Evolutionary conservation across 37 sponge, comb jelly and placozoan species (phyloP), one percentile per base, ranked within the genome.

Genomic region (Cliona cf. orientalis): DNA sequence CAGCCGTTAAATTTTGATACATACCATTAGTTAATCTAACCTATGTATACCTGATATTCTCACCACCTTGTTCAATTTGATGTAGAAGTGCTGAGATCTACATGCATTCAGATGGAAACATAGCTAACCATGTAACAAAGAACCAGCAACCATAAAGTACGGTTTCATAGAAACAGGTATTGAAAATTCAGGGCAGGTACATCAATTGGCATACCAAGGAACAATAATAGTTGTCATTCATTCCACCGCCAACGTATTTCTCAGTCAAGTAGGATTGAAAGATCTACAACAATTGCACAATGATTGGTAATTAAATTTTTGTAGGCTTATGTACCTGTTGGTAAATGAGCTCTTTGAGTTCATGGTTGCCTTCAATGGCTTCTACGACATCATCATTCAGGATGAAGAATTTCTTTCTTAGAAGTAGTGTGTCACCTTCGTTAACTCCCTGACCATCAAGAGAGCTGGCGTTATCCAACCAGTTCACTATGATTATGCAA

Each of bases 391-490:
- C 89, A 46, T 82, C 83, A 55, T 88, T 88, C 38, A 88, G 58
- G 0, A 88, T 71, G 58, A 88, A 88, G 66, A 78, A 82, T 73
- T 88, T 88, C 78, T 88, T 88, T 53, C 89, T 55, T 1, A 90
- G 78, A 22, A 78, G 73, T 0, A 90, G 63, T 1, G 57, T 81
- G 57, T 84, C 86, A 42, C 79, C 84, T 72, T 75, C 39, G 6
- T 76, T 31, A 0, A 90, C 71, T 2, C 73, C 86, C 33, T 79
- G 77, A 14, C 75, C 58, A 42, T 76, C 73, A 33, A 90, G 81
- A 5, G 91, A 85, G 32, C 67, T 76, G n/a, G 7, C 35, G 12
- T 40, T 33, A 37, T 76, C 69, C 61, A 90, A 63, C 91, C 91
- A 90, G 1, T 63, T 41, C 33, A 46, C 89, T 89, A 73, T 2